These are phyloP conservation scores for Mythimna impura DNA, from an alignment of 2,888 invertebrate genomes.

Conservation along the genomic window DNA sequence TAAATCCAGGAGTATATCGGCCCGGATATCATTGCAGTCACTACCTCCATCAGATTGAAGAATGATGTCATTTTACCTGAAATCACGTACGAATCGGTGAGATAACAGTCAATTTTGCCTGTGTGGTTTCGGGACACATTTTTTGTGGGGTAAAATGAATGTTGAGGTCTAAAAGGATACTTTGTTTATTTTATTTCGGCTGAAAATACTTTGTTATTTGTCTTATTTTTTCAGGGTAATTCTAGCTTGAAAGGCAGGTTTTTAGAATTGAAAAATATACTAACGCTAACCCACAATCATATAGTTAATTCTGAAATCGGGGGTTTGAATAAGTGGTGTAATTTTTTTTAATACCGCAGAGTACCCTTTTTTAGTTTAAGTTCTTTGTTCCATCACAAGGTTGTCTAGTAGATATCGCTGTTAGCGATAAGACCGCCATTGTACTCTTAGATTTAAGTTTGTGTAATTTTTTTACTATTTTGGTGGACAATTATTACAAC, in stretches of 20 bases:
- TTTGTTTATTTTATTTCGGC: constrained; percentile 11
- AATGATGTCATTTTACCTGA: constrained; percentile 93
- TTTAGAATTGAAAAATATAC: too few species aligned
- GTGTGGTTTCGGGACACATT: constrained; percentile 26
- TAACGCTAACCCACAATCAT: too few species aligned
- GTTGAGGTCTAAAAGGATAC: not conserved
- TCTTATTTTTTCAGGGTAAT: not conserved
- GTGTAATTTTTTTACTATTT: too few species aligned
- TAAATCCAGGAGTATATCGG: constrained; percentile 93
- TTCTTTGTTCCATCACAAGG: too few species aligned
- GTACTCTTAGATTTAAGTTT: too few species aligned
- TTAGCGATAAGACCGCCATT: too few species aligned
- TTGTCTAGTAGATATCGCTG: too few species aligned
- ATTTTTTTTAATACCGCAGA: too few species aligned
- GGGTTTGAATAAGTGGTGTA: too few species aligned
- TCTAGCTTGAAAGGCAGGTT: not conserved
- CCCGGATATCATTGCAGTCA: constrained; percentile 93
- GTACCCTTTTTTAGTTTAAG: too few species aligned
- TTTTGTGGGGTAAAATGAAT: constrained; percentile 30
- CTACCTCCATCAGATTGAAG: constrained; percentile 93
- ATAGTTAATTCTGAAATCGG: too few species aligned
- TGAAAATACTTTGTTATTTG: not conserved
- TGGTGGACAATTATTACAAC: too few species aligned
- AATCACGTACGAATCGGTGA: constrained; percentile 53
- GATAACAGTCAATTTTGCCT: constrained; percentile 42